phyloP scores from a whole-genome alignment of 2,888 invertebrate species.

The Trypoxylon attenuatum region DNA sequence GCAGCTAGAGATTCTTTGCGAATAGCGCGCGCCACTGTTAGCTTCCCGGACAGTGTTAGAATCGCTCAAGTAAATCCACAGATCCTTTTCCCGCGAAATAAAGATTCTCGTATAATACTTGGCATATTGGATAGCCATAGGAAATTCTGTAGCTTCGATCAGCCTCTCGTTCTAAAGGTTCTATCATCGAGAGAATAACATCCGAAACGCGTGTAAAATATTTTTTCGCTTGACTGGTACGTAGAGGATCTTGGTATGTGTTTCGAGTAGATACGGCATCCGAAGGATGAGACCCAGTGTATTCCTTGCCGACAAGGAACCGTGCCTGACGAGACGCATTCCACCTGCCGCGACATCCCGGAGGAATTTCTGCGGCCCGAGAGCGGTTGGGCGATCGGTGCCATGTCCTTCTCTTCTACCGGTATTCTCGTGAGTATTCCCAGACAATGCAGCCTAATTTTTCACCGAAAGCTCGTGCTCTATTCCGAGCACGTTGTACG shows the following conservation, averaged over 20 bases:
- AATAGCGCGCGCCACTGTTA: too few relatives aligned
- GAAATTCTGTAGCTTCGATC: too few relatives aligned
- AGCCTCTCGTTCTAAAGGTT: slow-evolving; percentile 10
- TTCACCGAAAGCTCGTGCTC: too few relatives aligned
- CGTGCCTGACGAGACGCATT: slow-evolving; percentile 85
- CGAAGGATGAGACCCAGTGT: slow-evolving; percentile 88
- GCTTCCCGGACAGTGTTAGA: too few relatives aligned
- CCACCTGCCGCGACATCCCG: slow-evolving; percentile 85
- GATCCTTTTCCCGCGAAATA: too few relatives aligned
- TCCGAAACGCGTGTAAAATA: too few relatives aligned
- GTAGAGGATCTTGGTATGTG: not conserved
- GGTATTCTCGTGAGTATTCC: slow-evolving; percentile 84
- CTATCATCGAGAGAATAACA: too few relatives aligned
- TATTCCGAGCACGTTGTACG: not conserved
- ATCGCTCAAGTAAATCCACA: too few relatives aligned
- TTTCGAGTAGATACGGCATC: slow-evolving; percentile 83
- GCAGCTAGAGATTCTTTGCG: too few relatives aligned
- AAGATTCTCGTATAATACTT: too few relatives aligned
- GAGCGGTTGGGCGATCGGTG: slow-evolving; percentile 94
- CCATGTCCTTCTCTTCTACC: slow-evolving; percentile 90
- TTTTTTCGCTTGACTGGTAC: not conserved
- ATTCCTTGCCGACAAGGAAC: slow-evolving; percentile 88
- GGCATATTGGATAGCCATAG: too few relatives aligned
- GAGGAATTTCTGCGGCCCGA: slow-evolving; percentile 88
- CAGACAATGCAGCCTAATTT: not conserved